Evolutionary conservation across 35 echinoderm and acorn worm species (phyloP).

Genomic region (Heliocidaris erythrogramma): DNA sequence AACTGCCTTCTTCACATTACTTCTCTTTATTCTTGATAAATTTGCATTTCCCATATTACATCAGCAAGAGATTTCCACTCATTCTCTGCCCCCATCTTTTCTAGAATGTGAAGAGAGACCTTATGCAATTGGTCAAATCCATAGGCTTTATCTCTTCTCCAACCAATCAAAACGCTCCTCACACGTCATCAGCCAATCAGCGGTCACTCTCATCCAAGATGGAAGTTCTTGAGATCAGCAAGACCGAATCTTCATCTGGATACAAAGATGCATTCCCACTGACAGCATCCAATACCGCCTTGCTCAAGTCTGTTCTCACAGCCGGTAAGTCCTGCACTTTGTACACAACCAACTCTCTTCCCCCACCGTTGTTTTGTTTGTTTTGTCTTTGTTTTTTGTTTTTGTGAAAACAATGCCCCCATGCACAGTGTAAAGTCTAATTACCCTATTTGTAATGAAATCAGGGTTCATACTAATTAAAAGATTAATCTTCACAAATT

Average conservation of each 20-base stretch:
- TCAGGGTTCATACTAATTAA: no score
- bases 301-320: conserved; percentile 84
- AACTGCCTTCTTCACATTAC: no score
- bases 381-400: no score
- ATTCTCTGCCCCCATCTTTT: neutral
- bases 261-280: conserved; percentile 68
- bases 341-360: neutral
- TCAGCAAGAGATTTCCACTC: neutral
- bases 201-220: neutral
- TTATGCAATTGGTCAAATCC: conserved; percentile 76
- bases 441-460: no score
- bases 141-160: conserved; percentile 65
- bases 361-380: no score
- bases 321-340: conserved; percentile 51
- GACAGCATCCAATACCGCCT: conserved; percentile 62
- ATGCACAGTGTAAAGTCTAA: no score
- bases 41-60: no score
- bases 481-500: no score
- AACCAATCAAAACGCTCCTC: neutral
- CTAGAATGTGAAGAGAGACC: conserved; percentile 89
- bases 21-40: no score
- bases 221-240: conserved; percentile 87
- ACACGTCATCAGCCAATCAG: conserved; percentile 7
- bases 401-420: no score
- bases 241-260: conserved; percentile 45